Evolutionary conservation across 2,888 invertebrate genomes (phyloP).

Genomic region (Acronicta alni): DNA sequence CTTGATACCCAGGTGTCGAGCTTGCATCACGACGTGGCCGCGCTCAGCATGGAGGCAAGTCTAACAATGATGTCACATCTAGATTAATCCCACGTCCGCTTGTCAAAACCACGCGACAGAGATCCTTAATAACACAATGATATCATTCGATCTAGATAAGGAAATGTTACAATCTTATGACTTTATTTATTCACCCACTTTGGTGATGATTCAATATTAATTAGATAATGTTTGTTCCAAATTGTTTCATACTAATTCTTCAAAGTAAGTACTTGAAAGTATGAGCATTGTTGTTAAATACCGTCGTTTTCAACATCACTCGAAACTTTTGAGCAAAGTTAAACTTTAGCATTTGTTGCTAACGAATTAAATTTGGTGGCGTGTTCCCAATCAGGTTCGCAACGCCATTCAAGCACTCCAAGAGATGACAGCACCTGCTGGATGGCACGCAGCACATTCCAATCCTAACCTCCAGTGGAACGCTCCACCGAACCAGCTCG

Average conservation of each 20-base stretch:
- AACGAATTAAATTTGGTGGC: background rate
- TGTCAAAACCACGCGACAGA: conserved; percentile 18
- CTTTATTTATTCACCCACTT: conserved; percentile 10
- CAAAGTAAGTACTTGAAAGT: conserved; percentile 1
- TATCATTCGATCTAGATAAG: conserved; percentile 48
- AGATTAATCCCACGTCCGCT: conserved; percentile 25
- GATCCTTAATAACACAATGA: conserved; percentile 47
- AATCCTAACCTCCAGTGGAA: conserved; percentile 93
- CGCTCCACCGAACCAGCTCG: conserved; percentile 89
- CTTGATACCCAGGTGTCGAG: conserved; percentile 95
- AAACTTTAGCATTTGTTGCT: conserved; percentile 17
- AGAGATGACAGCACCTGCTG: conserved; percentile 93
- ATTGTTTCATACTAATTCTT: conserved; percentile 11
- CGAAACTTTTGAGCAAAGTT: conserved; percentile 22
- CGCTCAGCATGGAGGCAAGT: conserved; percentile 94
- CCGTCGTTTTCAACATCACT: conserved; percentile 8
- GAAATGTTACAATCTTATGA: conserved; percentile 35
- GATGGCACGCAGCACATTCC: conserved; percentile 93
- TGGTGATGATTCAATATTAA: conserved; percentile 8
- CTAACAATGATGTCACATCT: conserved; percentile 42
- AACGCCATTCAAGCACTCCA: conserved; percentile 95
- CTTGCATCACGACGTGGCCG: conserved; percentile 95
- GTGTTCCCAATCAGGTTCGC: conserved; percentile 89
- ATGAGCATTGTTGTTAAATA: conserved; percentile 27
- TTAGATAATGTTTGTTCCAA: conserved; percentile 6